Percentiles rank a stretch among this genome's conserved stretches.
phyloP scores from a whole-genome alignment of 2,113 vertebrate species.

The Microcebus murinus region DNA sequence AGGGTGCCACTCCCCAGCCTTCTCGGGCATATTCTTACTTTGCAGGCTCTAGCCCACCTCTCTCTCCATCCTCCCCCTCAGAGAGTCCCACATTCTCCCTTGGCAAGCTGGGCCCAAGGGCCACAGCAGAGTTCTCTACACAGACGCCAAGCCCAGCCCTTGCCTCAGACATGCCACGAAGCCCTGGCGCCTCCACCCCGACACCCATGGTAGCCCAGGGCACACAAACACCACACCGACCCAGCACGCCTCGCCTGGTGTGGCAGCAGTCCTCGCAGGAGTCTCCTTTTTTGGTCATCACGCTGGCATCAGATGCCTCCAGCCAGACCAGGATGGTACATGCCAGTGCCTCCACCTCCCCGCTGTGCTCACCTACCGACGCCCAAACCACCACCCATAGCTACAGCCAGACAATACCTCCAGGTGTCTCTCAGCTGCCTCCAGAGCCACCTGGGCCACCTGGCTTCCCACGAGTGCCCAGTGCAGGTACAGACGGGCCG shows the following conservation, averaged over 20 bases:
- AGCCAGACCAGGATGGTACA: constrained; percentile 91
- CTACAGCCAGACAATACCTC: constrained; percentile 85
- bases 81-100: constrained; percentile 90
- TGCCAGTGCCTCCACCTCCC: constrained; percentile 92
- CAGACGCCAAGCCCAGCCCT: constrained; percentile 90
- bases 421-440: constrained; percentile 85
- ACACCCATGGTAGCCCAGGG: constrained; percentile 90
- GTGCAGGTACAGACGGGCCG: constrained; percentile 82
- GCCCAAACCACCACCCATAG: constrained; percentile 87
- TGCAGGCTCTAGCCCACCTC: constrained; percentile 91
- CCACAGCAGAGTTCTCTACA: constrained; percentile 94
- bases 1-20: constrained; percentile 81
- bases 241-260: constrained; percentile 87
- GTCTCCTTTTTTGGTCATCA: constrained; percentile 93
- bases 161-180: constrained; percentile 77
- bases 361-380: constrained; percentile 92
- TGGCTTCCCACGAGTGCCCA: constrained; percentile 82
- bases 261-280: constrained; percentile 95
- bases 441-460: constrained; percentile 83
- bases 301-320: constrained; percentile 89
- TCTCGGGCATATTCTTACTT: constrained; percentile 92
- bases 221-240: constrained; percentile 89
- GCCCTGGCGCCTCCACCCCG: constrained; percentile 73
- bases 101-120: constrained; percentile 82
- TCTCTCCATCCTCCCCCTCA: constrained; percentile 92